phyloP scores from a whole-genome alignment of 2,888 invertebrate species.

The Drosophila kambysellisi region DNA sequence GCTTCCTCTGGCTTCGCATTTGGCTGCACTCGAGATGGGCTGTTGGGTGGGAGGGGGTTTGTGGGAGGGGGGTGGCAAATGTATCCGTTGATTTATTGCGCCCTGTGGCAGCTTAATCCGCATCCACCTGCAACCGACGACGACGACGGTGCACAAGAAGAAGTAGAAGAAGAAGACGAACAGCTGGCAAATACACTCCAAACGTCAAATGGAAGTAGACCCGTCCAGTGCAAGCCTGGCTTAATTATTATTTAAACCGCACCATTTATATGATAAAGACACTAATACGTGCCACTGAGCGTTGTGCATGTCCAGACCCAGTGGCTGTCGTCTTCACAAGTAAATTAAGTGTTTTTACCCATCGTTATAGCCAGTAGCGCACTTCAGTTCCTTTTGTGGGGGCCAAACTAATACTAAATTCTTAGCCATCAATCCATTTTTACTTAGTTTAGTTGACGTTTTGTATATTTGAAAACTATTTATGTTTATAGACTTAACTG shows the following conservation, averaged over 20 bases:
- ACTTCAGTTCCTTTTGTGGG: neutral
- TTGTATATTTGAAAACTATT: neutral
- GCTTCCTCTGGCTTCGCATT: constrained; percentile 53
- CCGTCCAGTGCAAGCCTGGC: constrained; percentile 26
- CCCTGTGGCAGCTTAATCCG: constrained; percentile 49
- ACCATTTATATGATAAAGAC: constrained; percentile 80
- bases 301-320: constrained; percentile 67
- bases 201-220: constrained; percentile 11
- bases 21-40: constrained; percentile 53
- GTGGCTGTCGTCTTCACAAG: constrained; percentile 18
- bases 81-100: constrained; percentile 73
- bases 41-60: neutral
- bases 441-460: neutral
- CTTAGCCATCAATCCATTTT: neutral
- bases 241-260: constrained; percentile 81
- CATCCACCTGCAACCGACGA: constrained; percentile 49
- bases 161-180: constrained; percentile 8
- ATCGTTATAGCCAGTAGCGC: constrained; percentile 1
- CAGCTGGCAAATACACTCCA: constrained; percentile 39
- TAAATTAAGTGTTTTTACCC: constrained; percentile 36
- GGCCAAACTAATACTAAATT: neutral
- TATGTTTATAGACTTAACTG: neutral
- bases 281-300: constrained; percentile 73
- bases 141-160: neutral
- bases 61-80: constrained; percentile 33